Evolutionary conservation across 2,797 vertebrate genomes (phyloP).

Genomic region (Clamator glandarius): DNA sequence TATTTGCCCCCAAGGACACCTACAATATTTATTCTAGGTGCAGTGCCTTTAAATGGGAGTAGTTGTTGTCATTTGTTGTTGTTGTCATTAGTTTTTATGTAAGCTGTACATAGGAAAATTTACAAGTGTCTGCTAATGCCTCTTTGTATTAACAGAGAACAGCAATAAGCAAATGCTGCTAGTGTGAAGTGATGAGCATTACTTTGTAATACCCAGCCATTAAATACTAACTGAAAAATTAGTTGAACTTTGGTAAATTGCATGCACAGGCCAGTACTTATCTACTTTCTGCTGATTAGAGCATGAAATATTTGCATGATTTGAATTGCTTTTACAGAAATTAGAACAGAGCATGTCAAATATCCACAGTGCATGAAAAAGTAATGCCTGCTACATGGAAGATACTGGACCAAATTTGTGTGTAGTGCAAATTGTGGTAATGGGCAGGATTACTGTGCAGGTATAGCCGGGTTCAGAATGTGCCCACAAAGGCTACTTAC

Average conservation of each 20-base stretch:
- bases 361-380: slow-evolving; percentile 12
- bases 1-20: slow-evolving; percentile 41
- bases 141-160: slow-evolving; percentile 63
- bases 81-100: slow-evolving; percentile 66
- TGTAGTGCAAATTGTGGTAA: neutral
- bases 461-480: neutral
- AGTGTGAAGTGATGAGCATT: slow-evolving; percentile 54
- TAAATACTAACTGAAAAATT: slow-evolving; percentile 64
- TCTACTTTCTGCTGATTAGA: slow-evolving; percentile 44
- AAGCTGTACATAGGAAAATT: slow-evolving; percentile 63
- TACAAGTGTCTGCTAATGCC: slow-evolving; percentile 71
- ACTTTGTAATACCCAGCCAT: slow-evolving; percentile 65
- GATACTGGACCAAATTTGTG: neutral
- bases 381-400: neutral
- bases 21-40: slow-evolving; percentile 69
- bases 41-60: slow-evolving; percentile 48
- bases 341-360: slow-evolving; percentile 40
- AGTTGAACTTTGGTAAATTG: slow-evolving; percentile 58
- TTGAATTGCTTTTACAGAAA: slow-evolving; percentile 58
- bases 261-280: slow-evolving; percentile 40
- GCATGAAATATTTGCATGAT: slow-evolving; percentile 44
- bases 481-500: neutral
- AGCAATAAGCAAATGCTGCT: slow-evolving; percentile 59
- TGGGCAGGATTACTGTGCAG: neutral
- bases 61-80: slow-evolving; percentile 44